Evolutionary conservation across 2,888 invertebrate genomes (phyloP).

Genomic region (Oxycera nigricornis): DNA sequence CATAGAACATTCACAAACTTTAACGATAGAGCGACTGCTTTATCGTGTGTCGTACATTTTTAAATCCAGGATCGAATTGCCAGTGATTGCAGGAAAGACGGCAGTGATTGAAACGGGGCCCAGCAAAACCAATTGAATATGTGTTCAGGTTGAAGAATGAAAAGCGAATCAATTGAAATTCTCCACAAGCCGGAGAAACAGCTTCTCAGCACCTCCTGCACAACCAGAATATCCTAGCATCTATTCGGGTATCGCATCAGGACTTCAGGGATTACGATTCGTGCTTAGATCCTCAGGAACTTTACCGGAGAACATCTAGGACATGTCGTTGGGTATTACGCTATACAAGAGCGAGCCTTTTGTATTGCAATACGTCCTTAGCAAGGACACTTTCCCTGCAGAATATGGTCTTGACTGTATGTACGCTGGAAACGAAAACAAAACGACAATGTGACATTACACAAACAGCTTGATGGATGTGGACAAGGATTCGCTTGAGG

Average conservation of each 20-base stretch:
- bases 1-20: neutral
- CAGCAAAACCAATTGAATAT: too few relatives aligned
- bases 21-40: too few relatives aligned
- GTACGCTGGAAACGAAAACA: constrained; percentile 29
- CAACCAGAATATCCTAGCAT: too few relatives aligned
- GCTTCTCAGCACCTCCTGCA: too few relatives aligned
- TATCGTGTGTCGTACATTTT: too few relatives aligned
- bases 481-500: neutral
- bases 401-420: neutral
- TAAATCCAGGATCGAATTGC: too few relatives aligned
- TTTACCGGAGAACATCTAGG: neutral
- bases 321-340: neutral
- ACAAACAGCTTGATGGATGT: constrained; percentile 28
- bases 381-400: neutral
- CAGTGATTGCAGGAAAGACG: too few relatives aligned
- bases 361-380: neutral
- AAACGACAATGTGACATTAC: constrained; percentile 17
- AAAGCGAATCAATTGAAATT: constrained; percentile 14
- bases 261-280: constrained; percentile 11
- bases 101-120: too few relatives aligned
- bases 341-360: neutral
- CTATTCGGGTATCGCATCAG: too few relatives aligned
- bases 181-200: constrained; percentile 13
- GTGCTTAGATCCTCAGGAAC: too few relatives aligned
- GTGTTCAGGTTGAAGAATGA: neutral